Conservation (phyloP, 2,888 invertebrate genomes). For the Synergus umbraculus region DNA sequence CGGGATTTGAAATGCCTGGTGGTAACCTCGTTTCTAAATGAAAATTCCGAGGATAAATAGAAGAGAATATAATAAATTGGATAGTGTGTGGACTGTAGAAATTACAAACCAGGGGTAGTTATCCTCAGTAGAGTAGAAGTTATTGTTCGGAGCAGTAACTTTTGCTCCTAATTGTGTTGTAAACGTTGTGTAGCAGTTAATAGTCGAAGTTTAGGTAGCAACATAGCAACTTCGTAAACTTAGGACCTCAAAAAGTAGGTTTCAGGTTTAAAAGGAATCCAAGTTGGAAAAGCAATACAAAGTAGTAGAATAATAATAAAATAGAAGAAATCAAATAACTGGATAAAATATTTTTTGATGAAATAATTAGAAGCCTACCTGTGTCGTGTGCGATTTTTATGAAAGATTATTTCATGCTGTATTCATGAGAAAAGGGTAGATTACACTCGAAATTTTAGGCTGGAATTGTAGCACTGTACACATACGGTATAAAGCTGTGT, state of each 20-base stretch:
- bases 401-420: slow-evolving; percentile 26
- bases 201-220: background rate
- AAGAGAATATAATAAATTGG: slow-evolving; percentile 25
- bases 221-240: slow-evolving; percentile 5
- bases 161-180: slow-evolving; percentile 23
- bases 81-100: slow-evolving; percentile 5
- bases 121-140: slow-evolving; percentile 22
- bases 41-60: background rate
- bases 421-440: background rate
- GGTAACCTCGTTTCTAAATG: slow-evolving; percentile 6
- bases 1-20: background rate
- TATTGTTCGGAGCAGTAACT: slow-evolving; percentile 28
- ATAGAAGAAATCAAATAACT: too few relatives aligned
- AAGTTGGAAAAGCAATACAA: background rate
- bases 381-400: slow-evolving; percentile 3
- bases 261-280: background rate
- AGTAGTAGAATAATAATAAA: too few relatives aligned
- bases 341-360: background rate
- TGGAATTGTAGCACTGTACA: background rate
- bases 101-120: slow-evolving; percentile 29
- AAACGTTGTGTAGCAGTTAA: slow-evolving; percentile 21
- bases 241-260: background rate
- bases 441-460: background rate
- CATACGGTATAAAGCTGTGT: slow-evolving; percentile 24
- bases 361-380: slow-evolving; percentile 2